These are phyloP conservation scores for Porphyrio hochstetteri DNA, from an alignment of 2,113 vertebrate genomes.

Conservation along the genomic window DNA sequence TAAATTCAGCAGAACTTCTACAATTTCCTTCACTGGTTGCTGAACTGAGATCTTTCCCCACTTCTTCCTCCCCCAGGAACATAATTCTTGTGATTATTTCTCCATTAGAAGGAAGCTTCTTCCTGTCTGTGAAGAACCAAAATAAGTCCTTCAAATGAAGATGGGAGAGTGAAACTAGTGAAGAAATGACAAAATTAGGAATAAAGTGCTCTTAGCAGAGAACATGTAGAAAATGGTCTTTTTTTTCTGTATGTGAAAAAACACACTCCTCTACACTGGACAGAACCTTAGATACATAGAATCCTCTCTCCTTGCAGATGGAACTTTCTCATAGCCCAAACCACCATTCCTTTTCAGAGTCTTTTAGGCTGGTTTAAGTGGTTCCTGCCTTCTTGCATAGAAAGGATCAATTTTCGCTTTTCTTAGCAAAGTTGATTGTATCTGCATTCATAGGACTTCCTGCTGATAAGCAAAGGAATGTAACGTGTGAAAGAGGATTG, in stretches of 20 bases:
- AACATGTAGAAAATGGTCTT: not conserved
- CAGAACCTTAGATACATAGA: not conserved
- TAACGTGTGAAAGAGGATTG: not conserved
- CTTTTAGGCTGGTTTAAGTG: not conserved
- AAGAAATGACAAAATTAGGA: not conserved
- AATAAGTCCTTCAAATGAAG: not conserved
- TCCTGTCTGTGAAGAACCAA: not conserved
- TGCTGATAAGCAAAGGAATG: not conserved
- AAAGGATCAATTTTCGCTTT: not conserved
- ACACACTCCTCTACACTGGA: not conserved
- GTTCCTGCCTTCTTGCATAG: not conserved
- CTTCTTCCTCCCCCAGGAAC: not conserved
- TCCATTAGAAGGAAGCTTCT: not conserved
- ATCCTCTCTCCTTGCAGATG: not conserved
- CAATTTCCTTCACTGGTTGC: not conserved
- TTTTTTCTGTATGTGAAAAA: not conserved
- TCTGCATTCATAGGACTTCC: not conserved
- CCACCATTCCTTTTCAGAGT: not conserved
- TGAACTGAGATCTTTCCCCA: rapidly evolving
- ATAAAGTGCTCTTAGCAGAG: not conserved
- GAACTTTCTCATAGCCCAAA: not conserved
- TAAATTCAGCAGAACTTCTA: not conserved
- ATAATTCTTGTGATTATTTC: not conserved
- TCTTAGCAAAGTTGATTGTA: not conserved
- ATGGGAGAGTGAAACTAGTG: not conserved